Evolutionary conservation across 2,797 vertebrate genomes (phyloP).

Genomic region (Threskiornis aethiopicus): DNA sequence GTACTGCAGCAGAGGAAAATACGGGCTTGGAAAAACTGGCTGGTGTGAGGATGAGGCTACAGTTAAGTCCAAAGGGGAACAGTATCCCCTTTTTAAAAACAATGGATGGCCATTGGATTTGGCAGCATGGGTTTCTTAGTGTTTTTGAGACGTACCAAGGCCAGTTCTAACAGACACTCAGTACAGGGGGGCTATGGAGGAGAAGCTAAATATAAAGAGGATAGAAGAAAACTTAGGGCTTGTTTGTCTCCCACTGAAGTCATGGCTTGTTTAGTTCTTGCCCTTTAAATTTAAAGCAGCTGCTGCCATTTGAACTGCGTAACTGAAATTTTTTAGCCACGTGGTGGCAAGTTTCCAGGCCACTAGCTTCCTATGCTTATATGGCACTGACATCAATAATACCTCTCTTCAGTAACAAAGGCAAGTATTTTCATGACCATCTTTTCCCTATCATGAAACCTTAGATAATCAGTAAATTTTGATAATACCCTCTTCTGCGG

Average conservation of each 20-base stretch:
- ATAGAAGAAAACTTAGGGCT: neutral
- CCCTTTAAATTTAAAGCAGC: constrained; percentile 65
- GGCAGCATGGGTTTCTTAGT: neutral
- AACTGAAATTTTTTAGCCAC: constrained; percentile 47
- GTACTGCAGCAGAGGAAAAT: constrained; percentile 17
- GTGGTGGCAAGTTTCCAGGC: constrained; percentile 44
- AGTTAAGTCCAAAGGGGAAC: neutral
- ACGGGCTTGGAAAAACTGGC: neutral
- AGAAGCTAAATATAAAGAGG: neutral
- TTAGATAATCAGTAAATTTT: constrained; percentile 38
- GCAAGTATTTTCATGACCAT: neutral
- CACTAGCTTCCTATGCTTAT: constrained; percentile 9
- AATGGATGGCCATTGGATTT: constrained; percentile 12
- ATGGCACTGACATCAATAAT: constrained; percentile 23
- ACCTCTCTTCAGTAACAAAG: constrained; percentile 28
- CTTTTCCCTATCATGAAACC: constrained; percentile 8
- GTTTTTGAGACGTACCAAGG: neutral
- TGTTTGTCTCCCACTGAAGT: neutral
- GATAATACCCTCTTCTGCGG: neutral
- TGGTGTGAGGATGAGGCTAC: constrained; percentile 13
- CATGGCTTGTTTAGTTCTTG: constrained; percentile 32
- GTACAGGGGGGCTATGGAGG: neutral
- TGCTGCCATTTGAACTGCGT: constrained; percentile 18
- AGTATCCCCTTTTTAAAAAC: constrained; percentile 29
- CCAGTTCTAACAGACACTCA: neutral